phyloP scores from a whole-genome alignment of 2,113 vertebrate species.

The Tetrao urogallus region DNA sequence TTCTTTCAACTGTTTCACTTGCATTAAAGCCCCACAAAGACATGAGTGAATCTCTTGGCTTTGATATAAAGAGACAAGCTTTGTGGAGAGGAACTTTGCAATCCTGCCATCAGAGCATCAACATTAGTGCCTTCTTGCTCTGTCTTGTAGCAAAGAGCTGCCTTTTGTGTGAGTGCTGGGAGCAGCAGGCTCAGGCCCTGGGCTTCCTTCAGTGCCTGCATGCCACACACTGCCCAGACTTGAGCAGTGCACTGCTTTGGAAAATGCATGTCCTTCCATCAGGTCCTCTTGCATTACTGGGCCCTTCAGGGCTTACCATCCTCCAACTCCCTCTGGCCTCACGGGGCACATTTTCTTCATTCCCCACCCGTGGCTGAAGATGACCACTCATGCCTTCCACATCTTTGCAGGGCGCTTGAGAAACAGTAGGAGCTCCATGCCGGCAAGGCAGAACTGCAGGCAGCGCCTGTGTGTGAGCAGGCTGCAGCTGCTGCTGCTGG shows the following conservation, averaged over 20 bases:
- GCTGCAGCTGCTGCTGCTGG: background rate
- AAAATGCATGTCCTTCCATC: background rate
- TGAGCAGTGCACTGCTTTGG: background rate
- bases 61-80: background rate
- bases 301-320: background rate
- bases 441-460: accelerated
- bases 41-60: background rate
- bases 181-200: background rate
- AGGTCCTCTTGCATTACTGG: background rate
- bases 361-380: background rate
- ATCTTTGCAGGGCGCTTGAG: background rate
- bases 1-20: background rate
- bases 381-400: background rate
- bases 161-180: background rate
- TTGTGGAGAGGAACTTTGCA: background rate
- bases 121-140: background rate
- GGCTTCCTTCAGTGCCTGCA: background rate
- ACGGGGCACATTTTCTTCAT: background rate
- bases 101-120: background rate
- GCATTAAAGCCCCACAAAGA: background rate
- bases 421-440: background rate
- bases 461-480: background rate
- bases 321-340: background rate
- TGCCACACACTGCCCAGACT: background rate
- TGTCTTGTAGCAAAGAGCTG: background rate